phyloP scores from a whole-genome alignment of 2,113 vertebrate genomes.

The Arothron firmamentum region DNA sequence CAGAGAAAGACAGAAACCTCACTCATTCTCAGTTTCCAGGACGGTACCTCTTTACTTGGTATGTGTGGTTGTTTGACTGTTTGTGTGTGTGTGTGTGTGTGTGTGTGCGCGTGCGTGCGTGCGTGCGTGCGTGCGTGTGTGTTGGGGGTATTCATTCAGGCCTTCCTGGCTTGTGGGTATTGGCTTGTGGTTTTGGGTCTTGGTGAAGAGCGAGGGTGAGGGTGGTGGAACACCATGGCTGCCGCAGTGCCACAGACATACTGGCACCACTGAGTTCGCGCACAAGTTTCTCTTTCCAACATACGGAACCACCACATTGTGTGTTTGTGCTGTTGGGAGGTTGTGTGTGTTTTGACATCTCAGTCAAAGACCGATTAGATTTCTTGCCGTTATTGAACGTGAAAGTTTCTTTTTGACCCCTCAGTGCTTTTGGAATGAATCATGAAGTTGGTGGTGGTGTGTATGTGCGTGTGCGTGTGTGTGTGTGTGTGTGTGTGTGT shows the following conservation, averaged over 20 bases:
- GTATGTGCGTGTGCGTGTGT: too few species aligned
- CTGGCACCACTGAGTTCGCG: conserved; percentile 73
- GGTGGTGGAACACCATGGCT: conserved; percentile 73
- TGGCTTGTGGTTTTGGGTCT: conserved; percentile 73
- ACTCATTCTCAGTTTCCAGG: conserved; percentile 77
- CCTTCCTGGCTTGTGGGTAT: conserved; percentile 76
- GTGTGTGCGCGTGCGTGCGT: conserved; percentile 15
- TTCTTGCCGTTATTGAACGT: conserved; percentile 52
- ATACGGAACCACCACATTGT: conserved; percentile 60
- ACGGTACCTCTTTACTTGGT: conserved; percentile 76
- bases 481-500: too few species aligned
- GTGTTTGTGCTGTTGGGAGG: not conserved
- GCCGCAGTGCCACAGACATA: conserved; percentile 77
- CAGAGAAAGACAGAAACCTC: conserved; percentile 72
- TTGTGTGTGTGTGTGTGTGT: conserved; percentile 15
- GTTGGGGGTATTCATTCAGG: conserved; percentile 66
- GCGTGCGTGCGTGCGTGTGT: conserved; percentile 15
- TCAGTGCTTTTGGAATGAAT: too few species aligned
- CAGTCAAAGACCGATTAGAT: conserved; percentile 42
- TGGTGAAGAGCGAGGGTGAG: conserved; percentile 66
- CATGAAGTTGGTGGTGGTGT: too few species aligned
- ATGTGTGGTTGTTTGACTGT: conserved; percentile 59
- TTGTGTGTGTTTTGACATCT: conserved; percentile 27
- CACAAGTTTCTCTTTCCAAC: conserved; percentile 68
- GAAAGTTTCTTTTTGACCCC: conserved; percentile 19